Percentiles rank a stretch among this genome's conserved stretches.
Conservation (phyloP, 2,797 vertebrate species). For the Sebastes taczanowskii region DNA sequence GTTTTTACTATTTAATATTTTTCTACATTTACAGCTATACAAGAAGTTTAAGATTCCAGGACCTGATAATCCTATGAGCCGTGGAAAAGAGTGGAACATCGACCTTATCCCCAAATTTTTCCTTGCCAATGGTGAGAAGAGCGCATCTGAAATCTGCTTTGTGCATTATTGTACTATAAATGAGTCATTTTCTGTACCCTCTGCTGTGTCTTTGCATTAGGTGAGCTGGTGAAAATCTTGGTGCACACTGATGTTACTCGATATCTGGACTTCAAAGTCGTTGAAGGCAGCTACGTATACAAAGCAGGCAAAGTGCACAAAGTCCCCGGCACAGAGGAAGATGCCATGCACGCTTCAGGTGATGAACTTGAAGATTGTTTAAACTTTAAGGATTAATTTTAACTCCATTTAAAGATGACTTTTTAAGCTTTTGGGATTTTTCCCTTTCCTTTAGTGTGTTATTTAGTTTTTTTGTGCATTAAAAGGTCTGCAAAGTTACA, state of each 20-base stretch:
- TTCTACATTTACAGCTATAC: constrained; percentile 73
- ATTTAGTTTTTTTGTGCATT: no score
- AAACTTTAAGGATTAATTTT: background rate
- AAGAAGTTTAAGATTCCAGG: constrained; percentile 74
- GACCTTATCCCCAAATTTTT: constrained; percentile 85
- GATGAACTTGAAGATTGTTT: background rate
- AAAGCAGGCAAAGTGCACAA: constrained; percentile 82
- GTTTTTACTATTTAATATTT: background rate
- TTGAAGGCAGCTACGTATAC: constrained; percentile 81
- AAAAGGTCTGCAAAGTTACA: no score
- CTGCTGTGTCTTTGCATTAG: constrained; percentile 54
- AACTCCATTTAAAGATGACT: background rate
- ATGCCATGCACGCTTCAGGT: constrained; percentile 78
- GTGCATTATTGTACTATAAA: background rate
- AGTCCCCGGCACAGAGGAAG: constrained; percentile 81
- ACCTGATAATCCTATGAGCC: constrained; percentile 56
- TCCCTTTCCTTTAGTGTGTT: no score
- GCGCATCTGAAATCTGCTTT: background rate
- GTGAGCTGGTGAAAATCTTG: constrained; percentile 81
- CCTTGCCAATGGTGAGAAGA: constrained; percentile 73
- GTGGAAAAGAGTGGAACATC: constrained; percentile 83
- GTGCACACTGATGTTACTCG: constrained; percentile 83
- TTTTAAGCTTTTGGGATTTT: no score
- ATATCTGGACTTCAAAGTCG: constrained; percentile 84
- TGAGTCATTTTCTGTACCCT: background rate